These are phyloP conservation scores for Xestia rhomboidea DNA, from an alignment of 2,888 invertebrate genomes.

Conservation along the genomic window DNA sequence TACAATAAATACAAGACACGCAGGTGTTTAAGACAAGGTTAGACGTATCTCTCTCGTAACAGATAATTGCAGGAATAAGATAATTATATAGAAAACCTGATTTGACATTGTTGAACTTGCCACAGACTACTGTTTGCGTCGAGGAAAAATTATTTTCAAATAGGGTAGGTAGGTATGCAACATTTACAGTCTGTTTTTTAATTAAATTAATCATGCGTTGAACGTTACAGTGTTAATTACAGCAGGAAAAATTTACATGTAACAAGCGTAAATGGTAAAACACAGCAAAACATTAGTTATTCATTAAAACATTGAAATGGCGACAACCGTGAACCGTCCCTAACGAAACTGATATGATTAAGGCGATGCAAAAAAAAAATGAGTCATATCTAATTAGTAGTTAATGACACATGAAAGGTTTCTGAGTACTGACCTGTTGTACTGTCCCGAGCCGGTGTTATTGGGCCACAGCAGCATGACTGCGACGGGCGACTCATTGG, in stretches of 20 bases:
- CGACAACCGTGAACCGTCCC: slow-evolving; percentile 2
- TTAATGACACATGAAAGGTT: slow-evolving; percentile 39
- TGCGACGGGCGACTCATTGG: slow-evolving; percentile 95
- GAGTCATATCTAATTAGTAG: slow-evolving; percentile 33
- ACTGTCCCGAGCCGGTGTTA: slow-evolving; percentile 90
- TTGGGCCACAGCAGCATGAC: slow-evolving; percentile 96
- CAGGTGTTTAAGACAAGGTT: slow-evolving; percentile 85
- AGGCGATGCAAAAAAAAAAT: slow-evolving; percentile 30
- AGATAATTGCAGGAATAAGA: slow-evolving; percentile 77
- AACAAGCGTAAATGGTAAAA: slow-evolving; percentile 15
- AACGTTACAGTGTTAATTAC: slow-evolving; percentile 38
- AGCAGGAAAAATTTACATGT: slow-evolving; percentile 42
- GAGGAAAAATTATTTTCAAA: slow-evolving; percentile 66
- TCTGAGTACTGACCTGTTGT: slow-evolving; percentile 81
- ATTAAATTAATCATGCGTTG: slow-evolving; percentile 43
- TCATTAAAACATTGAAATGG: slow-evolving; percentile 21
- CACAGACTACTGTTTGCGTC: slow-evolving; percentile 68
- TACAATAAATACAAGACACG: slow-evolving; percentile 64
- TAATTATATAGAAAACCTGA: slow-evolving; percentile 80
- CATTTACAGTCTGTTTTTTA: slow-evolving; percentile 48
- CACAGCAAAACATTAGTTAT: slow-evolving; percentile 14
- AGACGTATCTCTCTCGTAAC: slow-evolving; percentile 76
- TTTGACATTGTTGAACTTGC: slow-evolving; percentile 71
- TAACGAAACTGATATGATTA: slow-evolving; percentile 23
- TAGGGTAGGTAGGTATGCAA: slow-evolving; percentile 41